phyloP scores from a whole-genome alignment of 2,888 invertebrate species.

The Leptinotarsa rubiginosa region DNA sequence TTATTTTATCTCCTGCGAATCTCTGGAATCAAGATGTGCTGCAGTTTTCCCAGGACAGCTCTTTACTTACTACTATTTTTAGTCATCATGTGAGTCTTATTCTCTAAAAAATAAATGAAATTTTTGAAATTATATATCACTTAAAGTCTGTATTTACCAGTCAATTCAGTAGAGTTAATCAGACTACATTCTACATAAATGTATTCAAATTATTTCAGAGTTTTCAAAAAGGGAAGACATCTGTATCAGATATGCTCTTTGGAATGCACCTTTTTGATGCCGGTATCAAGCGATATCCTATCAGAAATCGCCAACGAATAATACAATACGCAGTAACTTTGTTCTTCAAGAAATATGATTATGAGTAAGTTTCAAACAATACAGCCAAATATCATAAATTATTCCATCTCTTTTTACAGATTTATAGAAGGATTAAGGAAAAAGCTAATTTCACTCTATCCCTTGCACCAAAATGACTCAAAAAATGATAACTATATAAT shows the following conservation, averaged over 20 bases:
- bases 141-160: no score
- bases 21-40: constrained; percentile 90
- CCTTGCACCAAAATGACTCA: constrained; percentile 72
- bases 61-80: constrained; percentile 84
- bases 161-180: no score
- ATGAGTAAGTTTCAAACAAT: constrained; percentile 70
- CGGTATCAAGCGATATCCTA: constrained; percentile 89
- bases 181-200: no score
- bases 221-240: constrained; percentile 85
- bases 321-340: constrained; percentile 92
- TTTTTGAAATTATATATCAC: background rate
- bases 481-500: constrained; percentile 43
- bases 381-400: constrained; percentile 1
- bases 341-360: constrained; percentile 83
- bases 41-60: constrained; percentile 82
- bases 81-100: constrained; percentile 78
- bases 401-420: constrained; percentile 67
- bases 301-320: constrained; percentile 85
- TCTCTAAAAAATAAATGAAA: constrained; percentile 30
- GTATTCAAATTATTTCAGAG: constrained; percentile 68
- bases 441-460: constrained; percentile 78
- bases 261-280: constrained; percentile 92
- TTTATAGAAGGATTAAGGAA: constrained; percentile 80
- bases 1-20: constrained; percentile 92
- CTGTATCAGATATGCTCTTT: constrained; percentile 89